Base-by-base conservation (phyloP, 2,113 vertebrate genomes). In the Alligator sinensis region DNA sequence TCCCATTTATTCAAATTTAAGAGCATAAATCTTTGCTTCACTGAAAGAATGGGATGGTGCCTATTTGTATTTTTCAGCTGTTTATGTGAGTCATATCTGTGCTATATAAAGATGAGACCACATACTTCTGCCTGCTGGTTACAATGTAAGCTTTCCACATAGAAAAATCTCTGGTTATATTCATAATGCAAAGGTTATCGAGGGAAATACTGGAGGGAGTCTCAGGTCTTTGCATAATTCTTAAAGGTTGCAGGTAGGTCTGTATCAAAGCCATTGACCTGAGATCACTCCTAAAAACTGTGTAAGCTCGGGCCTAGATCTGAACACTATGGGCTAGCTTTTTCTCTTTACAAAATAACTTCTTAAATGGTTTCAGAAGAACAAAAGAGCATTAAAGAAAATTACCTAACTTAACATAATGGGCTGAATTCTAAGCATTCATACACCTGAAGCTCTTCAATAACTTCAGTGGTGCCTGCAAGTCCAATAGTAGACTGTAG, bases 11-110 rank as follows among this genome's bases (percentile, higher is more conserved):
- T 92, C 88, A 77, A 70, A 91, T 59, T 81, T 47, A 85, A 91
- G 92, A 94, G 82, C 92, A 86, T 82, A 77, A 92, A 95, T 24
- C 92, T 93, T 85, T 94, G 74, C 87, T 84, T 66, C 88, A 78
- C 79, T 75, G 27, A 61, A 92, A 77, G 87, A 95, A 92, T 0
- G 2, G 59, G 80, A 87, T 77, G 63, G 66, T 24, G 57, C 47
- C 1, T 54, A 82, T 90, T 94, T 85, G 27, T 86, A 21, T 78
- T 82, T 94, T 66, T 57, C 80, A 94, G 28, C 47, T 92, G 80
- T 58, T 91, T 87, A 72, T 93, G 84, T 66, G 92, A 93, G 92
- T 3, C 80, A 96, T 72, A 94, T 22, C 34, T 68, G 59, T 30
- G 77, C 62, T 8, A 10, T 85, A 28, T 84, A 86, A 95, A 96